Evolutionary conservation across 2,888 invertebrate genomes (phyloP).

Genomic region (Hirtodrosophila cameraria): DNA sequence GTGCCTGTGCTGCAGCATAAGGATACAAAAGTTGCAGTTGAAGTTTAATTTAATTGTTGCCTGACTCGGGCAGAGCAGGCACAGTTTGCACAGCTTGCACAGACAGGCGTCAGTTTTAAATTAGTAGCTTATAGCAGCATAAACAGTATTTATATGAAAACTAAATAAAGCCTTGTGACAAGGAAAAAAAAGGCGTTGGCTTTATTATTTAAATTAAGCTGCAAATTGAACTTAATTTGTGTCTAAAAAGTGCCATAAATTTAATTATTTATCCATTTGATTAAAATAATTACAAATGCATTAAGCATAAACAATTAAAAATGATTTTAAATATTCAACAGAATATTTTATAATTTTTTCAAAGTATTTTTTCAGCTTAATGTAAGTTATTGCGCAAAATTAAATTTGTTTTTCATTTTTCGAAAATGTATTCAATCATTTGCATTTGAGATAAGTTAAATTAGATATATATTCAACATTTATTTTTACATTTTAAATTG

Average conservation of each 20-base stretch:
- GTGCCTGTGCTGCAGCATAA: constrained; percentile 2
- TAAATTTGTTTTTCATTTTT: too few relatives aligned
- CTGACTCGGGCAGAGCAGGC: not conserved
- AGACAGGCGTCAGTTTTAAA: not conserved
- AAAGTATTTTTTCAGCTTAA: too few relatives aligned
- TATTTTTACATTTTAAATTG: too few relatives aligned
- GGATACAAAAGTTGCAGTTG: constrained; percentile 7
- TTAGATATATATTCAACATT: too few relatives aligned
- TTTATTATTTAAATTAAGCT: not conserved
- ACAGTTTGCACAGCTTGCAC: not conserved
- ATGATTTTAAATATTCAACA: not conserved
- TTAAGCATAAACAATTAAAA: too few relatives aligned
- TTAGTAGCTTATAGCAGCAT: constrained; percentile 3
- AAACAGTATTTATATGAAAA: constrained; percentile 4
- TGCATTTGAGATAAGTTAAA: too few relatives aligned
- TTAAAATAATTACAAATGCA: too few relatives aligned
- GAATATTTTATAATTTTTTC: too few relatives aligned
- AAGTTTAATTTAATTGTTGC: constrained; percentile 29
- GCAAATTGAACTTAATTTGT: not conserved
- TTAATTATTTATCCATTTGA: too few relatives aligned
- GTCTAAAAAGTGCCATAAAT: too few relatives aligned
- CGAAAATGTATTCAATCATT: too few relatives aligned
- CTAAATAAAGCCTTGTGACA: not conserved
- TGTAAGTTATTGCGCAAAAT: too few relatives aligned
- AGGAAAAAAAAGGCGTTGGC: not conserved